Conservation (phyloP, 2,797 vertebrate species). For the Ispidina lecontei region DNA sequence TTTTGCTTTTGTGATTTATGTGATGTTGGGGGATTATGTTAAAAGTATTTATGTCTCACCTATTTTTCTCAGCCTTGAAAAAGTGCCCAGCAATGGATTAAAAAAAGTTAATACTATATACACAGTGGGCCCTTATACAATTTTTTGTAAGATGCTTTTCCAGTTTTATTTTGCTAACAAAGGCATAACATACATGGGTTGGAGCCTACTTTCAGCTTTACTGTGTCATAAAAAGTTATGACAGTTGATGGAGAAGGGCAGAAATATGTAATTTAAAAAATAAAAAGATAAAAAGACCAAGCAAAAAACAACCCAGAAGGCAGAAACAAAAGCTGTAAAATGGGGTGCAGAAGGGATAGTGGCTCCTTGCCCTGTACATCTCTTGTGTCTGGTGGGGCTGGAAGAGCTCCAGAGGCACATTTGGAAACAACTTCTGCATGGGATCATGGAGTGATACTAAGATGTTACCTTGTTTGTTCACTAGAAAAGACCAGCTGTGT, state of each 20-base stretch:
- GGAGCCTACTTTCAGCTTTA: conserved; percentile 1
- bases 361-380: not conserved
- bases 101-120: not conserved
- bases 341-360: fast-evolving
- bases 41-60: not conserved
- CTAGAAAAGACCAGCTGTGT: not conserved
- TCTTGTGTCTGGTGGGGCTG: not conserved
- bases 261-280: not conserved
- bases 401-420: not conserved
- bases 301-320: not conserved
- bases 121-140: not conserved
- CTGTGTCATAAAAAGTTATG: not conserved
- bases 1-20: conserved; percentile 5
- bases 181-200: not conserved
- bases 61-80: conserved; percentile 1
- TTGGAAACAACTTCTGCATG: not conserved
- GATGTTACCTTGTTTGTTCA: not conserved
- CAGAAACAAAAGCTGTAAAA: conserved; percentile 19
- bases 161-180: conserved; percentile 22
- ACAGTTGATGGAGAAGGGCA: not conserved
- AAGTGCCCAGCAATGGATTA: not conserved
- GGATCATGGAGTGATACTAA: not conserved
- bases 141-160: conserved; percentile 4
- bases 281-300: not conserved
- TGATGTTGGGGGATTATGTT: not conserved